These are phyloP conservation scores for Parnassius mnemosyne DNA, from an alignment of 2,888 invertebrate species.

Conservation along the genomic window DNA sequence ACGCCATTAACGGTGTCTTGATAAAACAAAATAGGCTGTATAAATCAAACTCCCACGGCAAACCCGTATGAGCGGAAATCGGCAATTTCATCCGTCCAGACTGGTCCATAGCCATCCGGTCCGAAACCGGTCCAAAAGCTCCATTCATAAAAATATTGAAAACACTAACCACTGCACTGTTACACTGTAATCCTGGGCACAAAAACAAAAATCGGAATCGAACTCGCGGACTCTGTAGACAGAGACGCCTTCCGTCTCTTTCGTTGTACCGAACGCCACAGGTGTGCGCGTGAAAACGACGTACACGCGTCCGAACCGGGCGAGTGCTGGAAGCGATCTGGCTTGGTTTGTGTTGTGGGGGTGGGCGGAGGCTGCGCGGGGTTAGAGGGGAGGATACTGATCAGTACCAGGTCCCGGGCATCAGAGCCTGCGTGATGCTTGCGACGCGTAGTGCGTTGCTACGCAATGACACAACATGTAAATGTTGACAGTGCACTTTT, in stretches of 20 bases:
- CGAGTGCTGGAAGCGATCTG: constrained; percentile 55
- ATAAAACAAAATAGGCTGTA: constrained; percentile 31
- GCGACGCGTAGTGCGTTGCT: constrained; percentile 31
- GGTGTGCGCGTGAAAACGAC: constrained; percentile 46
- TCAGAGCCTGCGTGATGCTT: constrained; percentile 56
- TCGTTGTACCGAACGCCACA: constrained; percentile 49
- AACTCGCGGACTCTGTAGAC: constrained; percentile 26
- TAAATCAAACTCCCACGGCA: constrained; percentile 48
- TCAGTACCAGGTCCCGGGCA: constrained; percentile 66
- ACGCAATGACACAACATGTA: constrained; percentile 11
- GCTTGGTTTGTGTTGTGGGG: constrained; percentile 31
- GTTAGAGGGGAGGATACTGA: constrained; percentile 44
- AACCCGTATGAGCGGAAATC: constrained; percentile 56
- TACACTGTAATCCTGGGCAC: constrained; percentile 56
- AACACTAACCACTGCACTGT: constrained; percentile 44
- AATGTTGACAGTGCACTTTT: neutral
- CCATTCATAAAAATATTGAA: constrained; percentile 49
- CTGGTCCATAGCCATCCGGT: constrained; percentile 50
- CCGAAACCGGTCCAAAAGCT: constrained; percentile 41
- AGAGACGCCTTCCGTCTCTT: constrained; percentile 33
- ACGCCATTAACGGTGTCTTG: neutral
- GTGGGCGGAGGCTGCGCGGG: constrained; percentile 32
- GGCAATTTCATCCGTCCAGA: constrained; percentile 42
- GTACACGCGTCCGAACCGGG: constrained; percentile 39
- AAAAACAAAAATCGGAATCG: constrained; percentile 35